A percentile compares a stretch with the other conserved stretches of the same genome.
Evolutionary conservation across 2,797 vertebrate species (phyloP).

Genomic region (Gallinago stenura): DNA sequence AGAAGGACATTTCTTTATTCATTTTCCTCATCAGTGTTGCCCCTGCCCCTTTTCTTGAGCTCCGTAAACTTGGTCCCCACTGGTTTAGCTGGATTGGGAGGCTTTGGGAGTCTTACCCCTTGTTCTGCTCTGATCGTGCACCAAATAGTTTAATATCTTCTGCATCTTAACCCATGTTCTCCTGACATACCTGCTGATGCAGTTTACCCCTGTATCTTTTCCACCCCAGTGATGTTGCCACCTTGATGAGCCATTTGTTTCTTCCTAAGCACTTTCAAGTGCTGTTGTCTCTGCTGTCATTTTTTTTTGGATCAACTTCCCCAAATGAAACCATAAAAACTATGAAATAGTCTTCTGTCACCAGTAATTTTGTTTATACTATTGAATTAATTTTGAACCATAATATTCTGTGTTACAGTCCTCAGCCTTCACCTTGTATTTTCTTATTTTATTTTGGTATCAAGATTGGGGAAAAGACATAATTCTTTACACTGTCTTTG

Average conservation of each 20-base stretch:
- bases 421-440: not conserved
- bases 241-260: not conserved
- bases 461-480: not conserved
- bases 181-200: not conserved
- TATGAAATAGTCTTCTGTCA: not conserved
- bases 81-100: not conserved
- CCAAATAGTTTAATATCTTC: not conserved
- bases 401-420: not conserved
- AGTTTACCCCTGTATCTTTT: not conserved
- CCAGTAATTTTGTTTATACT: not conserved
- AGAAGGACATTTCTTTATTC: not conserved
- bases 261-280: not conserved
- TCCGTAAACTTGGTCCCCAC: not conserved
- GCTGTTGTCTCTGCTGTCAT: not conserved
- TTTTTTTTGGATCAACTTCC: not conserved
- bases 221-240: not conserved
- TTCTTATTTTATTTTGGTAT: not conserved
- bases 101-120: not conserved
- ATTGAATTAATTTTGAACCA: not conserved
- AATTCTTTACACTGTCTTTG: not conserved
- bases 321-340: not conserved
- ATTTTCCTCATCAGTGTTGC: not conserved
- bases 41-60: not conserved
- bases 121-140: not conserved
- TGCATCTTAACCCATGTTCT: not conserved